Conservation (phyloP, 1,140 invertebrate genomes). For the Brachionus angularis region DNA sequence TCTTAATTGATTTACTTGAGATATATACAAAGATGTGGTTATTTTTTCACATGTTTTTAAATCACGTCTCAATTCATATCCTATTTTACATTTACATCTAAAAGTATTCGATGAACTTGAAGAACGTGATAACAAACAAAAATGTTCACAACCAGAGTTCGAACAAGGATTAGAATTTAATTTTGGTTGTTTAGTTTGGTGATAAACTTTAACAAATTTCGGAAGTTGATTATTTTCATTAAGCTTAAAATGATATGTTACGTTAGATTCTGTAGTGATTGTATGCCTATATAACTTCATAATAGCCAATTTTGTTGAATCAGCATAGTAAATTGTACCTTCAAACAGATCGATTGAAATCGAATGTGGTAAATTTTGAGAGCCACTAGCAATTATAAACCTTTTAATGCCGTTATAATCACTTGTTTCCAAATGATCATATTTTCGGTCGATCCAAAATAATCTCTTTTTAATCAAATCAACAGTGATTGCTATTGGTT, state of each 20-base stretch:
- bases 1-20: constrained; percentile 5
- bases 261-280: constrained; percentile 6
- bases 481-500: constrained; percentile 76
- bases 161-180: not conserved
- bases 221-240: not conserved
- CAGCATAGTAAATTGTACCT: constrained; percentile 87
- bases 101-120: not conserved
- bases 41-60: constrained; percentile 34
- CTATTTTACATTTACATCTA: constrained; percentile 20
- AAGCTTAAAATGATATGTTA: constrained; percentile 10
- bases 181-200: constrained; percentile 13
- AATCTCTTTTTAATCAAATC: constrained; percentile 58
- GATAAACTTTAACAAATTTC: not conserved
- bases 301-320: constrained; percentile 87
- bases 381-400: constrained; percentile 59
- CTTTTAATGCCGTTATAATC: constrained; percentile 20
- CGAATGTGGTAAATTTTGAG: constrained; percentile 75
- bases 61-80: constrained; percentile 14
- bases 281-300: constrained; percentile 61
- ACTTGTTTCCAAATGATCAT: constrained; percentile 39
- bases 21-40: not conserved
- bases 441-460: constrained; percentile 38
- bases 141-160: constrained; percentile 27
- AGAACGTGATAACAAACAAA: constrained; percentile 14
- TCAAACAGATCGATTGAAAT: constrained; percentile 80